phyloP scores from a whole-genome alignment of 2,113 vertebrate species.

The Onychostruthus taczanowskii region DNA sequence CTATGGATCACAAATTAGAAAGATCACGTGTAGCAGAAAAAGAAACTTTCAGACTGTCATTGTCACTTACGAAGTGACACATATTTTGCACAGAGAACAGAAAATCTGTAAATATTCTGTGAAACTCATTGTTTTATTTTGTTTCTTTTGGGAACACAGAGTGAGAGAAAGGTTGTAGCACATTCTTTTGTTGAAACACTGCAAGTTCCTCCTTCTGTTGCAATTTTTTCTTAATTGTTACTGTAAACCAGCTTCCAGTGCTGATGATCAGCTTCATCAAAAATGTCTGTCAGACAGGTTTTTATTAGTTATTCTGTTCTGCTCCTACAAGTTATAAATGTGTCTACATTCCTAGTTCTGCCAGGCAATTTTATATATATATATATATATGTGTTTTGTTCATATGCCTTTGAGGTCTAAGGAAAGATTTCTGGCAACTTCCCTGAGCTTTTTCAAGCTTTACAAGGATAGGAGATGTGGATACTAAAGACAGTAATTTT shows the following conservation, averaged over 20 bases:
- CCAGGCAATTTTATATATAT: not conserved
- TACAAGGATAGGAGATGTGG: not conserved
- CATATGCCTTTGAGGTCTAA: not conserved
- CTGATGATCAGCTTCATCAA: not conserved
- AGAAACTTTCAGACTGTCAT: not conserved
- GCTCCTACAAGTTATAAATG: not conserved
- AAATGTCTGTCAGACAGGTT: not conserved
- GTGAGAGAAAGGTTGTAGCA: not conserved
- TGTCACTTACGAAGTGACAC: not conserved
- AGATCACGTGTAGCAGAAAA: not conserved
- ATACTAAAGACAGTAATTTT: not conserved
- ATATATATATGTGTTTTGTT: not conserved
- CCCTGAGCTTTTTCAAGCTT: not conserved
- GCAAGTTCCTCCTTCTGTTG: not conserved
- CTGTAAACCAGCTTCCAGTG: not conserved
- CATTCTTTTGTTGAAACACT: not conserved
- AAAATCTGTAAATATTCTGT: not conserved
- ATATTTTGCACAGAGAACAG: not conserved
- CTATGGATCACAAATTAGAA: not conserved
- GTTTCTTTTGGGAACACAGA: not conserved
- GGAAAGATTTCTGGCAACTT: not conserved
- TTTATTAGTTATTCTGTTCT: not conserved
- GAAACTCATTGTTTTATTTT: not conserved
- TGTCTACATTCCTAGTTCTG: not conserved
- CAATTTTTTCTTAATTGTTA: not conserved